A percentile compares a stretch with the other conserved stretches of the same genome.
phyloP scores from a whole-genome alignment of 2,113 vertebrate genomes.

The Tyto alba region DNA sequence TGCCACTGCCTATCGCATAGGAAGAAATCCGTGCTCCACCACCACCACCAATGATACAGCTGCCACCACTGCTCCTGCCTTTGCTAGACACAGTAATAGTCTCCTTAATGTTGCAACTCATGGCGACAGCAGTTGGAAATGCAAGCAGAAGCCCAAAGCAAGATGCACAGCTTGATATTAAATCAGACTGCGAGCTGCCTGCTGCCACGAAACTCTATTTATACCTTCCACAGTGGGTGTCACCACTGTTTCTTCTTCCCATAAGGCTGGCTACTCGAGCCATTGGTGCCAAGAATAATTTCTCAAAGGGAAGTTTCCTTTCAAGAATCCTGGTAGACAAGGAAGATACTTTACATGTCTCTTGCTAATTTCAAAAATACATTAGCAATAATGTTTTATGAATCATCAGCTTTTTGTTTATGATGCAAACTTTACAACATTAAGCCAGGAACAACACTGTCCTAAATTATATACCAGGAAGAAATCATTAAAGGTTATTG shows the following conservation, averaged over 20 bases:
- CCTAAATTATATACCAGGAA: constrained; percentile 63
- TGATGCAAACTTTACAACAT: constrained; percentile 54
- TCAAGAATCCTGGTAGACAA: constrained; percentile 54
- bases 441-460: constrained; percentile 57
- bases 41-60: constrained; percentile 63
- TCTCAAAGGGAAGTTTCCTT: constrained; percentile 68
- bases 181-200: constrained; percentile 32
- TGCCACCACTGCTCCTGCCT: constrained; percentile 59
- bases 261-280: constrained; percentile 49
- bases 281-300: constrained; percentile 60
- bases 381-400: constrained; percentile 54
- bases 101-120: constrained; percentile 69
- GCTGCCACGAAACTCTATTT: constrained; percentile 26
- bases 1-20: constrained; percentile 35
- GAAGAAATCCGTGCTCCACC: constrained; percentile 55
- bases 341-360: constrained; percentile 60
- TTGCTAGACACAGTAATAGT: constrained; percentile 42
- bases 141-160: constrained; percentile 48
- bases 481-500: constrained; percentile 63
- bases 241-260: constrained; percentile 40
- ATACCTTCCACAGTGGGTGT: constrained; percentile 65
- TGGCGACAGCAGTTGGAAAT: constrained; percentile 29
- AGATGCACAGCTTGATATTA: constrained; percentile 39
- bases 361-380: constrained; percentile 60
- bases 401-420: constrained; percentile 62